Percentiles rank a stretch among this genome's conserved stretches.
Evolutionary conservation across 2,113 vertebrate genomes (phyloP).

Genomic region (Geococcyx californianus): DNA sequence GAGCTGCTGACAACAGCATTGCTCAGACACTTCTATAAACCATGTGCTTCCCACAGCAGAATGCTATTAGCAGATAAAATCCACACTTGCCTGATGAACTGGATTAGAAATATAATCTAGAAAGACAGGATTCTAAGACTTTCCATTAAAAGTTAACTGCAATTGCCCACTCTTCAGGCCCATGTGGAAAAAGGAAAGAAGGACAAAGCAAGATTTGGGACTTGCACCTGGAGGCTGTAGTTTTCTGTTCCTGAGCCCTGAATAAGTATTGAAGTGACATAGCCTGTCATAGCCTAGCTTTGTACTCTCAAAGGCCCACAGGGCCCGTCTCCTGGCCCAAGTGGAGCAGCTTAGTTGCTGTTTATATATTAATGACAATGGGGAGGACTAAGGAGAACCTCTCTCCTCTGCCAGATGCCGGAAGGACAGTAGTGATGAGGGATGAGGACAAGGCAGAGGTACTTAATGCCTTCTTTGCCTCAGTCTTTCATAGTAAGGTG

Average conservation of each 20-base stretch:
- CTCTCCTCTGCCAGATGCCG: too few species aligned
- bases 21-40: neutral
- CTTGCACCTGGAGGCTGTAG: fast-evolving
- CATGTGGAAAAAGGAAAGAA: neutral
- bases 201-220: neutral
- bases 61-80: neutral
- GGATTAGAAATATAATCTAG: neutral
- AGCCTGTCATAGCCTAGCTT: too few species aligned
- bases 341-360: neutral
- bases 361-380: too few species aligned
- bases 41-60: neutral
- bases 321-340: neutral
- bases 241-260: neutral
- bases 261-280: neutral
- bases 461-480: too few species aligned
- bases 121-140: neutral
- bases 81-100: neutral
- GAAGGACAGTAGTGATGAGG: too few species aligned
- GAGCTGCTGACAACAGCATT: neutral
- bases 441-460: too few species aligned
- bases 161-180: neutral
- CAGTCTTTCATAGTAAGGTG: too few species aligned
- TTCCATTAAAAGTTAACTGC: neutral
- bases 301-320: neutral
- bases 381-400: too few species aligned